Evolutionary conservation across 2,888 invertebrate species (phyloP).

Genomic region (Dione vanillae): DNA sequence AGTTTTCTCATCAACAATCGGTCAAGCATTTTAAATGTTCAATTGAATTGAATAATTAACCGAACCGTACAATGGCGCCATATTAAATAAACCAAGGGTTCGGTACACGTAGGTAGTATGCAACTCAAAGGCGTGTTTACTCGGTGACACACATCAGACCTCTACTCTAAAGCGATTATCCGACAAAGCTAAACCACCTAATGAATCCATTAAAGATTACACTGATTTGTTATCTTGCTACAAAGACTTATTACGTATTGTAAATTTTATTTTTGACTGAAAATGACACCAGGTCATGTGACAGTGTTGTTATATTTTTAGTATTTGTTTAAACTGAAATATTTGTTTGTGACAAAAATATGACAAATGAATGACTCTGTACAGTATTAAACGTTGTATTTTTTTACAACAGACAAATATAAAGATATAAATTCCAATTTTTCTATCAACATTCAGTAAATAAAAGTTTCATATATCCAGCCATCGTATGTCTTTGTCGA

Average conservation of each 20-base stretch:
- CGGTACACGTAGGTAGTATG: slow-evolving; percentile 5
- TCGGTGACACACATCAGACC: slow-evolving; percentile 21
- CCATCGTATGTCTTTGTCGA: slow-evolving; percentile 22
- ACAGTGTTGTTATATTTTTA: too few relatives aligned
- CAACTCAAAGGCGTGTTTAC: slow-evolving; percentile 21
- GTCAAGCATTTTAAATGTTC: neutral
- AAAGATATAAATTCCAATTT: neutral
- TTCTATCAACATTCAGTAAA: neutral
- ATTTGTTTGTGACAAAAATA: too few relatives aligned
- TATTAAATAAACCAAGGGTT: neutral
- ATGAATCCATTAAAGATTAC: slow-evolving; percentile 20
- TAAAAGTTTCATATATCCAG: neutral
- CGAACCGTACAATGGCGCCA: slow-evolving; percentile 3
- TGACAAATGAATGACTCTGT: too few relatives aligned
- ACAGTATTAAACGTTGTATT: neutral
- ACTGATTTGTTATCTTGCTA: slow-evolving; percentile 12
- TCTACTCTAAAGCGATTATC: slow-evolving; percentile 16
- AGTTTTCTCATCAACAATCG: too few relatives aligned
- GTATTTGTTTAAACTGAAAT: too few relatives aligned
- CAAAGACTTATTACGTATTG: neutral
- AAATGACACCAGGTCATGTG: neutral
- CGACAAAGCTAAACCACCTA: slow-evolving; percentile 18
- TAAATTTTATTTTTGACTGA: neutral
- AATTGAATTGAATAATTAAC: neutral
- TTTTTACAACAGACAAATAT: neutral